Base-by-base conservation (phyloP, 2,113 vertebrate genomes). In the Galbula dea region DNA sequence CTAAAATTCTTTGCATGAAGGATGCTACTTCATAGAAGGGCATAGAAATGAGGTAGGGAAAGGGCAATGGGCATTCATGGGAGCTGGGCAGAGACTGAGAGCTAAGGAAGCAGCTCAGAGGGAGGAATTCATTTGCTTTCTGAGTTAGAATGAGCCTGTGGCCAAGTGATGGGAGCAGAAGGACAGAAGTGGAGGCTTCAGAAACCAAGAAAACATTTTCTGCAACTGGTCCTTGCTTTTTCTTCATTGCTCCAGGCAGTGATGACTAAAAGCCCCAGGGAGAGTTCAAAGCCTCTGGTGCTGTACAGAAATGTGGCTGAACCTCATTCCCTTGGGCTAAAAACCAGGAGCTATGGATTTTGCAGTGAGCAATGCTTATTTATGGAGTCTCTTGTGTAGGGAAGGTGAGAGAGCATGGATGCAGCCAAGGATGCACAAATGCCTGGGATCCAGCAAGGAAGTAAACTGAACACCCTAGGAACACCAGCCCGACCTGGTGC, bases 391-490 rank as follows among this genome's bases (percentile, higher is more conserved):
- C 29, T 7, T 19, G 18, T 0, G 7, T 10, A 17, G 51, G 61
- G 22, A 29, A 51, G 10, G 36, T 41, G 26, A 11, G 52, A 36
- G 21, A 67, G 51, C n/a, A 11, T 0, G 1, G 71, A 62, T 52
- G 26, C 59, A 67, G 29, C 46, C 87, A 5, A 23, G 43, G 48
- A 36, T 20, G 58, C 57, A 54, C 21, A 49, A 49, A 13, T 1
- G 30, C 26, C 46, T 34, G 71, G 61, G 79, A 19, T 12, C 15
- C 27, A 45, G 26, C 27, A 66, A 39, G 58, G 1, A 62, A 55
- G 49, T 34, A 4, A n/a, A 5, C 11, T 3, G 24, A 49, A 9
- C 0, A 0, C 26, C 43, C 12, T 1, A 62, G n/a, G 54, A 81
- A 55, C 5, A 34, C 9, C 68, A 5, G 29, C 39, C 39, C 65